Conservation (phyloP, 2,888 invertebrate species). For the Drosophila meridiana region DNA sequence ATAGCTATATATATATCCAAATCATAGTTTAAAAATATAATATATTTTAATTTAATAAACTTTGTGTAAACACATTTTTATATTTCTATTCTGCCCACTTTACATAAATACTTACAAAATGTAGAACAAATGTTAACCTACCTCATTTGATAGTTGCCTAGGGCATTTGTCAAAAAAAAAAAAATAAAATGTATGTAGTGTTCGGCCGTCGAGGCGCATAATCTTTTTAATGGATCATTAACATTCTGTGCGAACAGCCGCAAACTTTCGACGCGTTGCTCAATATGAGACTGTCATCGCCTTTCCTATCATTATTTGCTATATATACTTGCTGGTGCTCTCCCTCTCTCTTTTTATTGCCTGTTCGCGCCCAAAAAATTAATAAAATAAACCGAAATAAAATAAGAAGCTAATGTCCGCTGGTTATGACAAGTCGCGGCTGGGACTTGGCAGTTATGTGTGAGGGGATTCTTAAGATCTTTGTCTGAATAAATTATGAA, state of each 20-base stretch:
- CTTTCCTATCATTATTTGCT: conserved; percentile 44
- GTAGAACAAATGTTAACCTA: conserved; percentile 4
- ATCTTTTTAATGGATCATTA: conserved; percentile 81
- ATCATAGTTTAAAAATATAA: too few species aligned
- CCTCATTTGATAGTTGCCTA: neutral
- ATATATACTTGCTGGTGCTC: conserved; percentile 8
- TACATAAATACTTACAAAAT: neutral
- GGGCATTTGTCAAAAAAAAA: conserved; percentile 23
- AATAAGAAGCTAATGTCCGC: conserved; percentile 26
- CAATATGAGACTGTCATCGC: conserved; percentile 54
- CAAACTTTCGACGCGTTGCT: conserved; percentile 59
- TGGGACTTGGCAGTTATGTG: conserved; percentile 18
- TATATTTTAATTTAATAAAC: neutral
- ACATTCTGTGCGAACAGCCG: conserved; percentile 63
- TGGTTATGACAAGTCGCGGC: conserved; percentile 30
- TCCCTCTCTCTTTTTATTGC: conserved; percentile 29
- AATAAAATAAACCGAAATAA: conserved; percentile 16
- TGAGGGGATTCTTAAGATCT: conserved; percentile 29
- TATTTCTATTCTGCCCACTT: neutral
- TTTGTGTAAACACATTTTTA: neutral
- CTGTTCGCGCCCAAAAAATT: conserved; percentile 30
- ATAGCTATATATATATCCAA: neutral
- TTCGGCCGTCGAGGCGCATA: conserved; percentile 60
- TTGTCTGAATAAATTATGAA: conserved; percentile 50
- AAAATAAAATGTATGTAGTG: conserved; percentile 4